Evolutionary conservation across 2,797 vertebrate genomes (phyloP), one percentile per base, ranked within the genome.

Genomic region (Acomys russatus): DNA sequence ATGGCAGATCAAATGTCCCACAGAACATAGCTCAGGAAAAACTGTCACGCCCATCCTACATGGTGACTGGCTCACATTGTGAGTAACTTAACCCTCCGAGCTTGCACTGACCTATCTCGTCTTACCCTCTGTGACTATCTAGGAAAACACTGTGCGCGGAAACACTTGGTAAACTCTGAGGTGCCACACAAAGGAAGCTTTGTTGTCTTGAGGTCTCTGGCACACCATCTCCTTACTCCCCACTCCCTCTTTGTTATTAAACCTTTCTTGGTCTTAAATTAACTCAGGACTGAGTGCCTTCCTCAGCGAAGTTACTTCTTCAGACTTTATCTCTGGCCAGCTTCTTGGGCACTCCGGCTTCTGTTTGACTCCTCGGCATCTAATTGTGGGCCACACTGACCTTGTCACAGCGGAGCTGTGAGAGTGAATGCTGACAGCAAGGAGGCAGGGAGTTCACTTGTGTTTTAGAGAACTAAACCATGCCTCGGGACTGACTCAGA

Each of bases 241-340:
- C 83, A 35, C 82, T 88, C 83, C 20, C 38, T 76, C 83, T 90
- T 71, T 59, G 63, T 73, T 93, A 22, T 93, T 54, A 92, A 92
- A 25, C 30, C 78, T 92, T 49, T 61, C 94, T 79, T 95, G 54
- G 70, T 88, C 63, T 95, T 94, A 85, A 23, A 33, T 88, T 64
- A 51, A 23, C 77, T 90, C 84, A 92, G 85, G 66, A 82, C 83
- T 90, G 90, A 68, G 83, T 92, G 90, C 90, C 74, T 92, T 86
- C 35, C 4, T 49, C 44, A 49, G 7, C 38, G 7, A 85, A 82
- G 68, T 82, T 77, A 38, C 71, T 96, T 59, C 76, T 92, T 96
- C 73, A 78, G 66, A 64, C 28, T 83, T 51, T 91, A 83, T 30
- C 77, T 92, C 86, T 94, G 51, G 59, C 28, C 59, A 77, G 44